Conservation (phyloP, 1,140 invertebrate species). For the Drosophila oshimai region DNA sequence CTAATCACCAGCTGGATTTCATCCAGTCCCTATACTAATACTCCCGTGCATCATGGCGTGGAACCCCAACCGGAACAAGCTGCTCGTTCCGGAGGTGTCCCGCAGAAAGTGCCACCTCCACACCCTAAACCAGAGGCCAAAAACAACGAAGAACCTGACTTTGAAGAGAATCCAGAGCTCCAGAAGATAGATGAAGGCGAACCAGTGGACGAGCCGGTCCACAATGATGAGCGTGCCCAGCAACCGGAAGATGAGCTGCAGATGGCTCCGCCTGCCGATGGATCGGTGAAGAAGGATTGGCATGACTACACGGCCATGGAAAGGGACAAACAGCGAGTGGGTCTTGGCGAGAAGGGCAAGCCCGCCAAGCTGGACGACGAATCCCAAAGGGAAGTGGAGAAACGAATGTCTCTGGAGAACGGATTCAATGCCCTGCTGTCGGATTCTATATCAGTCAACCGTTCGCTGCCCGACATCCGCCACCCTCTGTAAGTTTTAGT, state of each 20-base stretch:
- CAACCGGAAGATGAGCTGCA: constrained; percentile 14
- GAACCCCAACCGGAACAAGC: constrained; percentile 27
- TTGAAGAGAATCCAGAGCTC: background rate
- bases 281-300: constrained; percentile 87
- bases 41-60: constrained; percentile 51
- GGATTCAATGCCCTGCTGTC: constrained; percentile 95
- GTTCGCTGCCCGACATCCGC: constrained; percentile 92
- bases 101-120: background rate
- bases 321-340: constrained; percentile 86
- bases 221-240: background rate
- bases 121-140: background rate
- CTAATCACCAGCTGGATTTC: constrained; percentile 75
- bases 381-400: constrained; percentile 87
- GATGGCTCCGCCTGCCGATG: constrained; percentile 83
- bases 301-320: constrained; percentile 91
- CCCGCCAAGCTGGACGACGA: constrained; percentile 87
- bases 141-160: background rate
- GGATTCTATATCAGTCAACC: constrained; percentile 93
- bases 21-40: constrained; percentile 69
- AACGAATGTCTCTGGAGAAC: constrained; percentile 83
- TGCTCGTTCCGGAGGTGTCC: background rate
- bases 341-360: constrained; percentile 90
- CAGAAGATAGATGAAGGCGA: constrained; percentile 17
- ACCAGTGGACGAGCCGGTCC: background rate
- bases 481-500: constrained; percentile 87